Evolutionary conservation across 35 echinoderm and acorn worm species (phyloP).

Genomic region (Stichopus chloronotus): DNA sequence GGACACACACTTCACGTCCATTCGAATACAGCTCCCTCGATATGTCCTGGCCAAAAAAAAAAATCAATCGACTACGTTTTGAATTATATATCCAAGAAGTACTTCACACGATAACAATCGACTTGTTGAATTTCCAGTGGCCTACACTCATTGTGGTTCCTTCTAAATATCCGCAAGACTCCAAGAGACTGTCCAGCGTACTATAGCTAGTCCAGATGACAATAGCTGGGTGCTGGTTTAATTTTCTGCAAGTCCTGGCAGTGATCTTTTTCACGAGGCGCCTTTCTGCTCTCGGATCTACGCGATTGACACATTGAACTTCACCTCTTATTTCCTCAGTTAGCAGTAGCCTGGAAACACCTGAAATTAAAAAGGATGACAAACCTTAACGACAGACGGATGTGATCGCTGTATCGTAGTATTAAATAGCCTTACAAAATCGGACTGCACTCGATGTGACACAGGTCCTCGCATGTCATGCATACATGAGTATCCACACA

Average conservation of each 20-base stretch:
- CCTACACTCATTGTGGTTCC: no score
- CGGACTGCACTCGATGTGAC: no score
- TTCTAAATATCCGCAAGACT: no score
- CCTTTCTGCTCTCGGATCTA: not conserved
- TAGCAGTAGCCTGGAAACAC: constrained; percentile 19
- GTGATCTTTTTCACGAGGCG: not conserved
- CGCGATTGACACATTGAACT: constrained; percentile 19
- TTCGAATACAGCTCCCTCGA: not conserved
- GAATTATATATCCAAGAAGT: not conserved
- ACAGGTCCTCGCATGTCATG: no score
- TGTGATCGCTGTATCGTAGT: not conserved
- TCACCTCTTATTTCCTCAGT: constrained; percentile 44
- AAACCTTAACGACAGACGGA: constrained; percentile 32
- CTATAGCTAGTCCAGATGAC: no score
- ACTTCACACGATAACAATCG: not conserved
- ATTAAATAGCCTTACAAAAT: no score
- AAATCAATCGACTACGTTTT: not conserved
- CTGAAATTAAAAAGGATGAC: constrained; percentile 47
- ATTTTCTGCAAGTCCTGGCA: not conserved
- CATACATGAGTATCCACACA: no score
- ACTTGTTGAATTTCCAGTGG: no score
- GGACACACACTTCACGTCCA: not conserved
- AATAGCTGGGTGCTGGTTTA: not conserved
- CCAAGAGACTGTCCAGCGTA: no score
- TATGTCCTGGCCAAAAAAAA: not conserved